Conservation (phyloP, 1,140 invertebrate genomes). For the Psix sp. region DNA sequence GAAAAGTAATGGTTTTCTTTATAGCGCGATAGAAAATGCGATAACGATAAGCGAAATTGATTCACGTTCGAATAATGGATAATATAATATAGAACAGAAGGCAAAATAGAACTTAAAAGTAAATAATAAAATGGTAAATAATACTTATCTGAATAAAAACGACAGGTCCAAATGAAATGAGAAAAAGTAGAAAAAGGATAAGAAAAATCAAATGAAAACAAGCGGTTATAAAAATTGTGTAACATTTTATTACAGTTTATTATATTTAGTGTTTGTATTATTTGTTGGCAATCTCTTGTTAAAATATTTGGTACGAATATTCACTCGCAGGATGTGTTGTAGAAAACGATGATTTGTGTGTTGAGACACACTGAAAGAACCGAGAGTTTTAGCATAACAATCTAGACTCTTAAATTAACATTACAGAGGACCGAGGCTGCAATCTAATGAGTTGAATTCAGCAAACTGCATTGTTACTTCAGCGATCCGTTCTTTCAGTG, state of each 20-base stretch:
- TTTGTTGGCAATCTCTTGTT: conserved; percentile 64
- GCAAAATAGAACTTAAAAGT: conserved; percentile 31
- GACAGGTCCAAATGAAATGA: conserved; percentile 22
- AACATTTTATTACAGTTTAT: conserved; percentile 74
- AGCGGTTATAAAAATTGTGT: conserved; percentile 71
- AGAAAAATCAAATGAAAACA: conserved; percentile 66
- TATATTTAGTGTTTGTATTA: conserved; percentile 66
- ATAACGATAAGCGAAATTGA: too few relatives aligned
- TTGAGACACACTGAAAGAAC: too few relatives aligned
- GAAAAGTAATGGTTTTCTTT: too few relatives aligned
- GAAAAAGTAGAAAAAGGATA: conserved; percentile 15
- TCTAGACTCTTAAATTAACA: too few relatives aligned
- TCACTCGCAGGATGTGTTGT: conserved; percentile 51
- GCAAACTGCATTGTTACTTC: too few relatives aligned
- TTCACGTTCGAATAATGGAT: background rate
- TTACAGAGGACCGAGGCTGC: too few relatives aligned
- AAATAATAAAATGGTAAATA: conserved; percentile 34
- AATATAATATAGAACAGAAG: conserved; percentile 1
- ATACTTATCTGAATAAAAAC: conserved; percentile 51
- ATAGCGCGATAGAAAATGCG: too few relatives aligned
- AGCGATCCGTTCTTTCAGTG: too few relatives aligned
- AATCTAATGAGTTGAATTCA: too few relatives aligned
- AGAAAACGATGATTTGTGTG: conserved; percentile 45
- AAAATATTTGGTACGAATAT: conserved; percentile 72
- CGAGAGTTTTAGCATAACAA: too few relatives aligned